Evolutionary conservation across 2,888 invertebrate genomes (phyloP).

Genomic region (Neelides folsomi): DNA sequence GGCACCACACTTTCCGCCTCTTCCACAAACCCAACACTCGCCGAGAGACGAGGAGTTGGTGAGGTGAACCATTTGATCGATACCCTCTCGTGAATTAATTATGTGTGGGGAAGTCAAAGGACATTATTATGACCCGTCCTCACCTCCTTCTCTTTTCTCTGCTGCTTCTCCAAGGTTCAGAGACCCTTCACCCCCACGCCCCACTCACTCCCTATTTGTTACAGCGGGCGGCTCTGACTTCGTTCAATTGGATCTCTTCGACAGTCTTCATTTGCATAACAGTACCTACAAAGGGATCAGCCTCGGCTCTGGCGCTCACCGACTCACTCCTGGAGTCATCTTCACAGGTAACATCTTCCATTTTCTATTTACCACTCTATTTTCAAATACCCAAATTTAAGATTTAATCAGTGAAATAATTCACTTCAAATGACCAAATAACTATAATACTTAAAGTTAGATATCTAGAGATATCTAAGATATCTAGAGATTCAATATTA

Average conservation of each 20-base stretch:
- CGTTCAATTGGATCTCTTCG: slow-evolving; percentile 57
- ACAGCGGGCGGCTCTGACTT: slow-evolving; percentile 33
- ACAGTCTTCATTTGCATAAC: slow-evolving; percentile 64
- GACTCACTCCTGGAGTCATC: slow-evolving; percentile 56
- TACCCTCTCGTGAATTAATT: slow-evolving; percentile 25
- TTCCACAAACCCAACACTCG: not conserved
- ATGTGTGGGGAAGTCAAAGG: slow-evolving; percentile 19
- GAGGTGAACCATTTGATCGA: slow-evolving; percentile 15
- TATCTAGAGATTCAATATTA: no score
- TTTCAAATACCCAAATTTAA: no score
- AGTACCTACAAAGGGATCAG: slow-evolving; percentile 57
- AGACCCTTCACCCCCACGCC: not conserved
- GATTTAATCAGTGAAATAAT: no score
- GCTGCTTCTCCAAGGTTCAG: not conserved
- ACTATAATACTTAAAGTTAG: no score
- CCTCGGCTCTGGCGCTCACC: slow-evolving; percentile 52
- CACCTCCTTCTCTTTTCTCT: slow-evolving; percentile 5
- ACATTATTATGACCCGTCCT: slow-evolving; percentile 9
- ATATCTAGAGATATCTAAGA: no score
- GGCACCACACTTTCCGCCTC: not conserved
- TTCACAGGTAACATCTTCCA: slow-evolving; percentile 51
- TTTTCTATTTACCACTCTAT: no score
- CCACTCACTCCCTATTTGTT: slow-evolving; percentile 2
- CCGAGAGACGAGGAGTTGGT: not conserved
- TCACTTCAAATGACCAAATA: no score